Evolutionary conservation across 2,113 vertebrate species (phyloP).

Genomic region (Toxostoma redivivum): DNA sequence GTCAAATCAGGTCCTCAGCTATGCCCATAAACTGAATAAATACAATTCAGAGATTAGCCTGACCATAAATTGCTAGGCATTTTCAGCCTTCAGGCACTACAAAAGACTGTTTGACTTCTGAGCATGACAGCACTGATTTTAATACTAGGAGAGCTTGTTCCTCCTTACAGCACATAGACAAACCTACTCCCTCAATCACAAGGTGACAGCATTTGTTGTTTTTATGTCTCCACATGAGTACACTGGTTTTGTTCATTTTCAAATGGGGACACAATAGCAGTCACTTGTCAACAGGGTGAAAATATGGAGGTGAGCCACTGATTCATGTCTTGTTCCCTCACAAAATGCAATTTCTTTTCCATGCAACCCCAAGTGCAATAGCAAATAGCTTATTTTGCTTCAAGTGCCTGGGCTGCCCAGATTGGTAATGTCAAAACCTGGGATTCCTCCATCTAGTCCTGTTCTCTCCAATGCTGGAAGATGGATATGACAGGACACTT

Average conservation of each 20-base stretch:
- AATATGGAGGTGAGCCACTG: neutral
- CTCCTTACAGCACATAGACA: neutral
- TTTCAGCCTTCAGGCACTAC: neutral
- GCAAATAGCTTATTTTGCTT: neutral
- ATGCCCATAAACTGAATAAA: neutral
- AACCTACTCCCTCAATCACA: neutral
- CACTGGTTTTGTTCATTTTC: neutral
- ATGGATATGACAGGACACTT: conserved; percentile 3
- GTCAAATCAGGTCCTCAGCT: neutral
- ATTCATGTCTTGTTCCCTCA: neutral
- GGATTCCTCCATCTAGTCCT: neutral
- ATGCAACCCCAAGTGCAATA: neutral
- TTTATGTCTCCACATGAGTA: neutral
- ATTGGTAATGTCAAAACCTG: neutral
- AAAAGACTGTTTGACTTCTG: neutral
- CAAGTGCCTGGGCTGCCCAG: neutral
- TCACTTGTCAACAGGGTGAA: neutral
- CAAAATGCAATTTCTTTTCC: neutral
- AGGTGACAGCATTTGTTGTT: neutral
- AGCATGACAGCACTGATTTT: neutral
- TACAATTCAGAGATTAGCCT: neutral
- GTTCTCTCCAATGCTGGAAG: neutral
- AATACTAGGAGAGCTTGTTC: neutral
- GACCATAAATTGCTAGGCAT: neutral
- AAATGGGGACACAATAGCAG: neutral